phyloP scores from a whole-genome alignment of 1,140 invertebrate genomes.

The Cydia strobilella region DNA sequence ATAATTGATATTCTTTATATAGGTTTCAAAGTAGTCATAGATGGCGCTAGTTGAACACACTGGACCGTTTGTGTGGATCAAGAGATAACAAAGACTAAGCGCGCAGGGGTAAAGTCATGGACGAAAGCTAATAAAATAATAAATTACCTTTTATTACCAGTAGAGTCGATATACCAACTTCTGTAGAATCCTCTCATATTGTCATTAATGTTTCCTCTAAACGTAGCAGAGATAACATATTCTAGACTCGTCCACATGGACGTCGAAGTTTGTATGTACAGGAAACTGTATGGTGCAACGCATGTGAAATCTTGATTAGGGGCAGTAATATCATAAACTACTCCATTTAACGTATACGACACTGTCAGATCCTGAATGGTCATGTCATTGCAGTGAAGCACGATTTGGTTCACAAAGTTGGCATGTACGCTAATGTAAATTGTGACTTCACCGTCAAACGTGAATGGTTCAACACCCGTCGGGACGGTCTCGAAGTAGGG shows the following conservation, averaged over 20 bases:
- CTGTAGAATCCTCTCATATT: slow-evolving; percentile 82
- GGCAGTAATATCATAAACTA: slow-evolving; percentile 36
- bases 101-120: too few relatives aligned
- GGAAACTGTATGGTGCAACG: slow-evolving; percentile 58
- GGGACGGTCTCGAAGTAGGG: slow-evolving; percentile 80
- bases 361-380: slow-evolving; percentile 62
- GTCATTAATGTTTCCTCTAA: slow-evolving; percentile 73
- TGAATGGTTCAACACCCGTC: slow-evolving; percentile 74
- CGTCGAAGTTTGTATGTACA: slow-evolving; percentile 51
- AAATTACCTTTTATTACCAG: slow-evolving; percentile 55
- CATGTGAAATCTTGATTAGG: slow-evolving; percentile 45
- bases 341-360: slow-evolving; percentile 25
- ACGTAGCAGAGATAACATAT: slow-evolving; percentile 59
- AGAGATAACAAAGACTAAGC: too few relatives aligned
- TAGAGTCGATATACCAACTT: slow-evolving; percentile 74
- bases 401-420: slow-evolving; percentile 72
- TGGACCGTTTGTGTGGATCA: too few relatives aligned
- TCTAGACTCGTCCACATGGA: slow-evolving; percentile 43
- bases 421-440: slow-evolving; percentile 70
- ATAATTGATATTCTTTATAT: too few relatives aligned
- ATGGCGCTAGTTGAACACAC: too few relatives aligned
- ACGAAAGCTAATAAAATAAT: neutral
- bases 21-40: too few relatives aligned
- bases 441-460: slow-evolving; percentile 81
- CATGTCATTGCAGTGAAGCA: slow-evolving; percentile 84